Percentiles rank a stretch among this genome's conserved stretches.
These are phyloP conservation scores for Barnardius zonarius DNA, from an alignment of 2,113 vertebrate species.

Conservation along the genomic window DNA sequence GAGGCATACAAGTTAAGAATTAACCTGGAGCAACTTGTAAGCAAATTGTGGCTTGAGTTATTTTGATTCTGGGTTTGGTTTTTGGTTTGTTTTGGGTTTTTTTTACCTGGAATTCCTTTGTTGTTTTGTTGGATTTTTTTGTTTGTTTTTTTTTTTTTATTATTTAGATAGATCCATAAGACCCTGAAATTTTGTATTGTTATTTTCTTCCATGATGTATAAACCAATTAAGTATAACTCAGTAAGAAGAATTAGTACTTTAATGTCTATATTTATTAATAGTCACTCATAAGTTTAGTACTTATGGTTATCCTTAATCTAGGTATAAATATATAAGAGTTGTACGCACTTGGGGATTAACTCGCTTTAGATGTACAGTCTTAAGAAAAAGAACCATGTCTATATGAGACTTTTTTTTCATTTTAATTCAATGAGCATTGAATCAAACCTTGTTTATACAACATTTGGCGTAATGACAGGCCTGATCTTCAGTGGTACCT, in stretches of 20 bases:
- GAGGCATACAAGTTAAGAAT: neutral
- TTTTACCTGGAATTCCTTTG: neutral
- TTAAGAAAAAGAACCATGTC: neutral
- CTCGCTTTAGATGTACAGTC: neutral
- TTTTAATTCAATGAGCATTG: neutral
- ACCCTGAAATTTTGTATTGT: neutral
- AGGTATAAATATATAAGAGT: neutral
- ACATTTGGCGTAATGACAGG: neutral
- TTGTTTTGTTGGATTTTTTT: neutral
- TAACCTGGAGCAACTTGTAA: neutral
- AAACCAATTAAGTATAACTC: neutral
- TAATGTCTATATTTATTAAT: neutral
- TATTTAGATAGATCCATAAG: neutral
- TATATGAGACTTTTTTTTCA: neutral
- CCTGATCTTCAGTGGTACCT: conserved; percentile 13
- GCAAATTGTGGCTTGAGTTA: neutral
- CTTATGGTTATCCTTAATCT: neutral
- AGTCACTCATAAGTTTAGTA: neutral
- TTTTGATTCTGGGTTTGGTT: neutral
- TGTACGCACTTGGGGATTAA: neutral
- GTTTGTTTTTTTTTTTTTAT: neutral
- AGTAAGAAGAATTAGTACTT: neutral
- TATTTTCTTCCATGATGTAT: neutral
- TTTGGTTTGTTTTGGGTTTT: neutral
- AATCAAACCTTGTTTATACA: conserved; percentile 28